These are phyloP conservation scores for Diplodus sargus DNA, from an alignment of 2,797 vertebrate species.

Conservation along the genomic window DNA sequence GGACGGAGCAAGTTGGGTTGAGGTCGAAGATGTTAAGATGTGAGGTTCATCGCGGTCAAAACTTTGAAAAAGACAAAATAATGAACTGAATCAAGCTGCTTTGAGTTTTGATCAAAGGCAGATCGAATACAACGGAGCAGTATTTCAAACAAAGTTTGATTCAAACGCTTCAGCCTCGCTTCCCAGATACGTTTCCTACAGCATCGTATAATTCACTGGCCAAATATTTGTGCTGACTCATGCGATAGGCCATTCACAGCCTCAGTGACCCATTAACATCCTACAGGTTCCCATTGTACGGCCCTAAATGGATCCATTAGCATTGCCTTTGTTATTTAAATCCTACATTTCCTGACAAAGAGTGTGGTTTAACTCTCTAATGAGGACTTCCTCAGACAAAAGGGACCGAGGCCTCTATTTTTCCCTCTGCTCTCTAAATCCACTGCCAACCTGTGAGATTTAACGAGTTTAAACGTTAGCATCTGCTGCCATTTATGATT, in stretches of 20 bases:
- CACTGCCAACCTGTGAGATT: constrained; percentile 51
- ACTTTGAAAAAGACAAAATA: not conserved
- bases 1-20: not conserved
- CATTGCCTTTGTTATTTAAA: constrained; percentile 87
- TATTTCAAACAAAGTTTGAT: not conserved
- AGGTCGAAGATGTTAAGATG: not conserved
- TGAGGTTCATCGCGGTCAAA: not conserved
- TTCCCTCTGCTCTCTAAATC: constrained; percentile 67
- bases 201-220: constrained; percentile 77
- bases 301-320: constrained; percentile 78
- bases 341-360: constrained; percentile 81
- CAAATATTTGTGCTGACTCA: constrained; percentile 89
- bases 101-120: not conserved
- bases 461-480: constrained; percentile 11
- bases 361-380: constrained; percentile 86
- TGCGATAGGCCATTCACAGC: constrained; percentile 85
- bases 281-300: constrained; percentile 82
- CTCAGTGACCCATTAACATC: constrained; percentile 85
- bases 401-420: constrained; percentile 73
- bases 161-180: not conserved
- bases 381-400: constrained; percentile 81
- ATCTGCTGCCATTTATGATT: constrained; percentile 6
- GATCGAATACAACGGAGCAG: accelerated
- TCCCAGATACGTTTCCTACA: constrained; percentile 47
- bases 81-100: not conserved